Base-by-base conservation (phyloP, 2,888 invertebrate species). In the Papilio elwesi region DNA sequence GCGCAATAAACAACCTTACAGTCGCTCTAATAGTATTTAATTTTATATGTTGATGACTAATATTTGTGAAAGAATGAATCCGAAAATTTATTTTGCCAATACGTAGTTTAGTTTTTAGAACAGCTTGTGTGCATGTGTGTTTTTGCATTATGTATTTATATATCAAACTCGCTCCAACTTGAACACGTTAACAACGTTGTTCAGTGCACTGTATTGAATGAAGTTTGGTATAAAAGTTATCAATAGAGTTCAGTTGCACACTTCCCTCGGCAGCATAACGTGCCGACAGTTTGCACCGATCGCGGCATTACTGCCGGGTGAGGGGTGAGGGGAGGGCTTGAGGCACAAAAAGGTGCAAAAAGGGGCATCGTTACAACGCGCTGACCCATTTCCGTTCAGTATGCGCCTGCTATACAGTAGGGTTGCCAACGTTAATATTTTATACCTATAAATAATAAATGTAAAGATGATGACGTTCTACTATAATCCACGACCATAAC, bases 331-430 rank as follows among this genome's bases (percentile, higher is more conserved):
- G 53, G 12, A 38, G 49, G 72, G 16, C 10, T 65, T 36, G 70
- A 70, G 71, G 74, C 74, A 79, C 75, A 78, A 83, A 85, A 85
- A 83, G 81, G 78, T 78, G 83, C 79, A 86, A 86, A 86, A 87
- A 86, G 79, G 83, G 82, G 82, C 82, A 80, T 86, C 88, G 84
- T 87, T 83, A 85, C 81, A 84, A 80, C 79, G 79, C 81, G 76
- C 83, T 87, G 89, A 88, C 89, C 89, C 78, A 86, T 85, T 87
- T 88, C 78, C 80, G 76, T 73, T 70, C 67, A 71, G 66, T 65
- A 67, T 65, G 71, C 74, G 71, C 74, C 69, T 69, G 68, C 74
- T 62, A 48, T 43, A 9, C 51, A 55, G 26, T 59, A 76, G 74
- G 73, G 76, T 71, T 74, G 57, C n/a, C 65, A 26, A 63, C 13